Conservation (phyloP, 2,797 vertebrate species). For the Jordanella pulchra region DNA sequence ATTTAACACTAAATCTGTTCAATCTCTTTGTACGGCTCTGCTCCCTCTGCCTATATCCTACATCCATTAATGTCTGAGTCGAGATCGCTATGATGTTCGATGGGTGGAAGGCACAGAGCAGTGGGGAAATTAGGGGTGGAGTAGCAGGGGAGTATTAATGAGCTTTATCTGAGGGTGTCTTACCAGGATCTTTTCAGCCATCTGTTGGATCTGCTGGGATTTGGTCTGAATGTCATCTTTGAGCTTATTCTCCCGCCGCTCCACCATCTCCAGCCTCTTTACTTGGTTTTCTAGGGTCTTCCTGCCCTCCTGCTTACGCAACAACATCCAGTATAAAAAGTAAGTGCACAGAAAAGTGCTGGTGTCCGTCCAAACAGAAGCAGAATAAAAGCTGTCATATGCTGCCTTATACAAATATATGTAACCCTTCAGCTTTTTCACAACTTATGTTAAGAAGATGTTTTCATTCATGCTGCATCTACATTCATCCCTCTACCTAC, state of each 20-base stretch:
- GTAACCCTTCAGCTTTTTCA: neutral
- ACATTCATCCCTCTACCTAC: no score
- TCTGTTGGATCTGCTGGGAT: constrained; percentile 99
- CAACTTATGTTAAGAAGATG: neutral
- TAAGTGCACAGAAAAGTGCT: constrained; percentile 8
- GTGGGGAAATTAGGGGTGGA: constrained; percentile 46
- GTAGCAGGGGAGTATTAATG: constrained; percentile 53
- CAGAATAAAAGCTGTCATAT: neutral
- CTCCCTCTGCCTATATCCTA: constrained; percentile 8
- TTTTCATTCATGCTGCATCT: no score
- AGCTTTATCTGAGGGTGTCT: constrained; percentile 67
- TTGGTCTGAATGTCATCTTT: constrained; percentile 85
- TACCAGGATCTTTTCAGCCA: constrained; percentile 96
- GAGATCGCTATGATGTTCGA: constrained; percentile 19
- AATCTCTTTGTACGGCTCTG: constrained; percentile 21
- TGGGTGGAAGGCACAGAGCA: constrained; percentile 24
- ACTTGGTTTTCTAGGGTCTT: constrained; percentile 98
- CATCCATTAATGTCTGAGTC: constrained; percentile 24
- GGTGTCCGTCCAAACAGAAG: neutral
- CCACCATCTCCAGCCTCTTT: constrained; percentile 95
- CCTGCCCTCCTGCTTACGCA: constrained; percentile 89
- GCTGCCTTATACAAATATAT: neutral
- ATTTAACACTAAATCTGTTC: constrained; percentile 7
- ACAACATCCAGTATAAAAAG: constrained; percentile 20
- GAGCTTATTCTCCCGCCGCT: constrained; percentile 94